These are phyloP conservation scores for Strigops habroptila DNA, from an alignment of 2,113 vertebrate genomes.

Conservation along the genomic window DNA sequence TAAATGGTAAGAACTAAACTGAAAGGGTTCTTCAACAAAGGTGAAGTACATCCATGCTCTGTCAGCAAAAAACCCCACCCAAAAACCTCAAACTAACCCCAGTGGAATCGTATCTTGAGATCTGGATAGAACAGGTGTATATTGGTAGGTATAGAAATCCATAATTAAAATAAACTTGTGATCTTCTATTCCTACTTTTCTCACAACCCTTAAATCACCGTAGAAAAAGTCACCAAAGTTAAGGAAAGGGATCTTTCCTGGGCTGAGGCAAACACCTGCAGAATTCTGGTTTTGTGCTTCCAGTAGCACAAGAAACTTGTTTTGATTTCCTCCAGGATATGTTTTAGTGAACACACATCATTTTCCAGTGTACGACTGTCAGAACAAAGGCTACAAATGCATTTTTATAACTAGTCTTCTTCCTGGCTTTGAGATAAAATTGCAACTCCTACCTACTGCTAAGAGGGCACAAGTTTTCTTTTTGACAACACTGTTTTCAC, in stretches of 20 bases:
- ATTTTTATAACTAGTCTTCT: not conserved
- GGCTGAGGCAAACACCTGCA: not conserved
- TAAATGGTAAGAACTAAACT: not conserved
- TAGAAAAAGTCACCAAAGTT: not conserved
- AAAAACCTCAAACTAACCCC: not conserved
- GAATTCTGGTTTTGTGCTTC: not conserved
- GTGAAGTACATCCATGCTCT: not conserved
- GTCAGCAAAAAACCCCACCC: not conserved
- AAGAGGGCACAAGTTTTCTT: not conserved
- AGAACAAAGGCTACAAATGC: not conserved
- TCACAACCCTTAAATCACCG: not conserved
- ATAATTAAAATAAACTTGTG: not conserved
- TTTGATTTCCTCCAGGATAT: not conserved
- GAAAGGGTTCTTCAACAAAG: not conserved
- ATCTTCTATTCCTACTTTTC: not conserved
- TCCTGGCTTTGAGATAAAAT: not conserved
- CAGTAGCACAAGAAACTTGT: not conserved
- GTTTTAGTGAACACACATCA: not conserved
- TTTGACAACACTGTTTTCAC: not conserved
- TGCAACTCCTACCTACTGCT: not conserved
- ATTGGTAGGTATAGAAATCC: not conserved
- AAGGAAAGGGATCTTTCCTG: not conserved
- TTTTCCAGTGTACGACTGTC: not conserved
- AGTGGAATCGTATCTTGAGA: not conserved
- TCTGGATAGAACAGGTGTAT: not conserved